Percentiles rank a stretch among this genome's conserved stretches.
phyloP scores from a whole-genome alignment of 2,888 invertebrate species.

The Pollenia labialis region DNA sequence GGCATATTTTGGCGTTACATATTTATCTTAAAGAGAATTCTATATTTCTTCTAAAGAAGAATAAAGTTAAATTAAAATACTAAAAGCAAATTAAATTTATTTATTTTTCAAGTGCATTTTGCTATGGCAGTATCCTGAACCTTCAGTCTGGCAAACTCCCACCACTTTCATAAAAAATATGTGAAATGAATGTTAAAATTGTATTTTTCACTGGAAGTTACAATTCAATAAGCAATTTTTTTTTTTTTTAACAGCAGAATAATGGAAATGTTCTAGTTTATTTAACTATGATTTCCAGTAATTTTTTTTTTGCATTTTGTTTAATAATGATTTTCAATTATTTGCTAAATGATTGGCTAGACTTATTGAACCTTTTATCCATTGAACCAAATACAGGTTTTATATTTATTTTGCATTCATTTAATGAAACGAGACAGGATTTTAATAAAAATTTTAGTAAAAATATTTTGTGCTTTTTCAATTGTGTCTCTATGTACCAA shows the following conservation, averaged over 20 bases:
- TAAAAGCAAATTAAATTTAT: no score
- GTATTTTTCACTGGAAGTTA: no score
- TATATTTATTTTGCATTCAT: background rate
- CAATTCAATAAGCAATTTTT: no score
- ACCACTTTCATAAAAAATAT: background rate
- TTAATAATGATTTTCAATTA: slow-evolving; percentile 26
- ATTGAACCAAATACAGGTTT: background rate
- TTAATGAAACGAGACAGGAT: slow-evolving; percentile 24
- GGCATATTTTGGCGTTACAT: no score
- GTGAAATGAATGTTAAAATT: background rate
- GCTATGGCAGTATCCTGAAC: background rate
- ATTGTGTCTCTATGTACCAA: background rate
- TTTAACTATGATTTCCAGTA: background rate
- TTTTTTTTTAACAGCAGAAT: no score
- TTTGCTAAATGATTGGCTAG: slow-evolving; percentile 21
- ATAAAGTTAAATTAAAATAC: no score
- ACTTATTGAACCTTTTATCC: slow-evolving; percentile 17
- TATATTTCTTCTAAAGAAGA: no score
- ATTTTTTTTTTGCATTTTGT: background rate
- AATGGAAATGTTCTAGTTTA: background rate
- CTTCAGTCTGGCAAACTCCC: background rate
- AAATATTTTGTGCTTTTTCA: background rate
- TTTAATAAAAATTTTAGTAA: background rate
- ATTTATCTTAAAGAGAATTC: no score
- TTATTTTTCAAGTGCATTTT: background rate